Evolutionary conservation across 2,888 invertebrate species (phyloP).

Genomic region (Endotricha flammealis): DNA sequence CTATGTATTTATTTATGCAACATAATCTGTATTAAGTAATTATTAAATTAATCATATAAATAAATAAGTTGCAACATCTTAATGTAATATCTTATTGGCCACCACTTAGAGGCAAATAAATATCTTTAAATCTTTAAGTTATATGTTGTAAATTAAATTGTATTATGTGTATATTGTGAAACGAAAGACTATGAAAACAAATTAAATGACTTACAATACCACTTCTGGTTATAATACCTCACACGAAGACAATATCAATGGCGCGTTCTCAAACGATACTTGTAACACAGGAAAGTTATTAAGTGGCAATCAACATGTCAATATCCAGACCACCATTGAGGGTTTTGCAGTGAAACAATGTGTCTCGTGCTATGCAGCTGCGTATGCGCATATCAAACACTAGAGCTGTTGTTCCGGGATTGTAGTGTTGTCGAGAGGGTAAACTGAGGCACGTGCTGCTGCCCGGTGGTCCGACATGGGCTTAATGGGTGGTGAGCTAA

Average conservation of each 20-base stretch:
- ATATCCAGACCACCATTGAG: conserved; percentile 50
- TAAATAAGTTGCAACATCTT: no score
- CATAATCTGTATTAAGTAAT: no score
- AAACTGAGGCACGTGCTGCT: conserved; percentile 54
- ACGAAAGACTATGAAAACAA: neutral
- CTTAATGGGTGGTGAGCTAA: conserved; percentile 12
- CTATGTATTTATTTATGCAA: no score
- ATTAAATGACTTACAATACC: neutral
- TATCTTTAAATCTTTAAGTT: no score
- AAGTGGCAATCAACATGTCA: conserved; percentile 62
- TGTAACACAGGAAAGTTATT: conserved; percentile 43
- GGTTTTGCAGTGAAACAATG: conserved; percentile 30
- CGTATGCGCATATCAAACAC: conserved; percentile 21
- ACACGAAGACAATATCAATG: neutral
- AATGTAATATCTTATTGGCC: no score
- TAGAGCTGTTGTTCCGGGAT: conserved; percentile 43
- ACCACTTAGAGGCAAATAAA: no score
- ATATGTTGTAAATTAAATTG: no score
- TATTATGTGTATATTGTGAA: no score
- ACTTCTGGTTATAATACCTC: neutral
- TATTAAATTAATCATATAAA: no score
- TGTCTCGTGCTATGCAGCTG: conserved; percentile 39
- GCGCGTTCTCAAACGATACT: neutral
- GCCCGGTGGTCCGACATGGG: conserved; percentile 34
- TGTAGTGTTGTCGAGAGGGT: conserved; percentile 42